Evolutionary conservation across 2,888 invertebrate genomes (phyloP), one percentile per base, ranked within the genome.

Genomic region (Watsonalla cultraria): DNA sequence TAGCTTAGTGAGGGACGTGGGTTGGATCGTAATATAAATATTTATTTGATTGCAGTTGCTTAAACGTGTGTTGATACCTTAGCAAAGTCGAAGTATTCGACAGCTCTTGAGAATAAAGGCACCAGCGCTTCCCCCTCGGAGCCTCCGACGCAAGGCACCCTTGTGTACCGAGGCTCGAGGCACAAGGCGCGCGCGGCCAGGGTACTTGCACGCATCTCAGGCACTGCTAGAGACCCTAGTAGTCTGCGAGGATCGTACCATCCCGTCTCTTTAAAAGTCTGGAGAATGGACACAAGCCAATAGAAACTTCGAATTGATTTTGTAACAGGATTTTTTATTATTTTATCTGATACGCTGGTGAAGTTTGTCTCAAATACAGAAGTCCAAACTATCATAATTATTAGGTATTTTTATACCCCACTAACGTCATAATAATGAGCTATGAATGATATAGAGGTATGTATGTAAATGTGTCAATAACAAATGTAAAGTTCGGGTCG

Each of bases 121-220:
- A 90, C 89, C 14, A 90, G 65, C 5, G 87, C 62, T 0, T 75
- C 69, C 6, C 90, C 90, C 55, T 90, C 90, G 6, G 87, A 84
- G 50, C 90, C 90, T 0, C 87, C 88, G 2, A 90, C 82, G 62
- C 88, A 88, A 0, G 90, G 90, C 7, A 90, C 87, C 47, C 86
- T 75, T 2, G 86, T 84, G 61, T 82, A 86, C 14, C 78, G 64
- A 0, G 90, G 90, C 53, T 90, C 90, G 2, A 90, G 76, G 51
- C 80, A 74, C 4, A 90, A 74, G 0, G 84, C 86, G 0, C 81
- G 75, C 5, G 90, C 89, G 0, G 89, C 89, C 1, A 90, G 64
- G 0, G 88, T 87, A 57, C 86, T 90, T 9, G 90, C 88, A 5
- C 90, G 77, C 90, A 89, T 87, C 65, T 90, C 90, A 0, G 81